Evolutionary conservation across 1,140 invertebrate species (phyloP), one percentile per base, ranked within the genome.

Genomic region (Coenobita brevimanus): DNA sequence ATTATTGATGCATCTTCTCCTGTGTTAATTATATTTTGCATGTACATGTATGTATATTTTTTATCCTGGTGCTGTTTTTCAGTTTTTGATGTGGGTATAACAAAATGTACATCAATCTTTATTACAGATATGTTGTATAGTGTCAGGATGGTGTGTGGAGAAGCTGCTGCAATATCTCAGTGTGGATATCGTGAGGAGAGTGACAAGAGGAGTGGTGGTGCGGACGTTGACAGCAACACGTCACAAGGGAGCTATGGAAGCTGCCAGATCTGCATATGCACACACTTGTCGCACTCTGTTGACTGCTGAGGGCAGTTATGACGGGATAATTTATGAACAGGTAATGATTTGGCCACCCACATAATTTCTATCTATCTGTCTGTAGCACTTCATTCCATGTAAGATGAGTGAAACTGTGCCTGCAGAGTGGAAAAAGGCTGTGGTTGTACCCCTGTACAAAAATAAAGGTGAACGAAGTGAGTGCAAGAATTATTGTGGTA

Each of bases 241-340:
- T 13, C 96, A 97, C 91, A 96, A 97, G 93, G 96, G 96, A 64
- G 96, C 95, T 36, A 96, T 97, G 80, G 96, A 97, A 92, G 93
- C 95, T 21, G 95, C 95, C 1, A 95, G 95, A 2, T 88, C 92
- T 76, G 93, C 94, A 50, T 93, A 87, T 60, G 46, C 54, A 30
- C 73, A 75, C 17, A 17, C 76, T 21, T 76, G 82, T 64, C 21
- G 21, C 2, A 27, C 76, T 27, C 71, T 85, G 0, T 57, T 76
- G 15, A 24, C 30, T 46, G 27, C 71, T 21, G 27, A 57, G 8
- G 38, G 21, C 13, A 75, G 60, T 6, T 33, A 36, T 41, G 50
- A 69, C 0, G 43, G 60, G 21, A 36, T 75, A 33, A 67, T 73
- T 38, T 84, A 75, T 38, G 69, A 46, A 69, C 80, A 82, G 80